These are phyloP conservation scores for Heliconius himera DNA, from an alignment of 1,140 invertebrate genomes.

Conservation along the genomic window DNA sequence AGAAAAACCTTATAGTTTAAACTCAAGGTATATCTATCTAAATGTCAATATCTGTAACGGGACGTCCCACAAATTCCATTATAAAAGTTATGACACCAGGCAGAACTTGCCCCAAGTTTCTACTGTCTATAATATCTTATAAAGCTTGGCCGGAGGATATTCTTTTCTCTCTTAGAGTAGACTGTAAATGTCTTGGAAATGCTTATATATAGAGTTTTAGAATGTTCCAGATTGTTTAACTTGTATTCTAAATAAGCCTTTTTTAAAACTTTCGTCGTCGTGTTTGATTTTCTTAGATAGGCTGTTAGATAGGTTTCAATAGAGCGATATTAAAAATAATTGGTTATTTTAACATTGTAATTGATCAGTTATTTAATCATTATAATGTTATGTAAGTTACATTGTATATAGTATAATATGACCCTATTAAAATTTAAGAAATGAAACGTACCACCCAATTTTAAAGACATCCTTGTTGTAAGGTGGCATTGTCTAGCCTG, in stretches of 20 bases:
- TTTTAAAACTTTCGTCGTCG: neutral
- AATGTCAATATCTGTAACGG: constrained; percentile 28
- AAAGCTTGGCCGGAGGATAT: constrained; percentile 20
- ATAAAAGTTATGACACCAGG: constrained; percentile 29
- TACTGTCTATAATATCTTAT: constrained; percentile 29
- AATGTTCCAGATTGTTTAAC: neutral
- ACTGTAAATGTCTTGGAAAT: constrained; percentile 29
- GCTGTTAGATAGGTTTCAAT: too few species aligned
- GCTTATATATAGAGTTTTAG: constrained; percentile 23
- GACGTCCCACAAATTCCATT: constrained; percentile 28
- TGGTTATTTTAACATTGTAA: too few species aligned
- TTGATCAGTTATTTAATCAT: too few species aligned
- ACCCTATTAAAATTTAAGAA: too few species aligned
- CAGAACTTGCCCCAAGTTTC: constrained; percentile 18
- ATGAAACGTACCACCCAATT: too few species aligned
- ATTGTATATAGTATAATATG: too few species aligned
- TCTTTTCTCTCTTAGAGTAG: constrained; percentile 23
- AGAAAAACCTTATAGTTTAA: constrained; percentile 31
- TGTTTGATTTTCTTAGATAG: neutral
- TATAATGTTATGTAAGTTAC: too few species aligned
- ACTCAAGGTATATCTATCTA: constrained; percentile 18
- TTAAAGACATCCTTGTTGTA: too few species aligned
- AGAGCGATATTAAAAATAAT: too few species aligned
- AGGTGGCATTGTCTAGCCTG: too few species aligned
- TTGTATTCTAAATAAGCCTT: constrained; percentile 4